These are phyloP conservation scores for Adineta ricciae DNA, from an alignment of 2,888 invertebrate genomes.

Conservation along the genomic window DNA sequence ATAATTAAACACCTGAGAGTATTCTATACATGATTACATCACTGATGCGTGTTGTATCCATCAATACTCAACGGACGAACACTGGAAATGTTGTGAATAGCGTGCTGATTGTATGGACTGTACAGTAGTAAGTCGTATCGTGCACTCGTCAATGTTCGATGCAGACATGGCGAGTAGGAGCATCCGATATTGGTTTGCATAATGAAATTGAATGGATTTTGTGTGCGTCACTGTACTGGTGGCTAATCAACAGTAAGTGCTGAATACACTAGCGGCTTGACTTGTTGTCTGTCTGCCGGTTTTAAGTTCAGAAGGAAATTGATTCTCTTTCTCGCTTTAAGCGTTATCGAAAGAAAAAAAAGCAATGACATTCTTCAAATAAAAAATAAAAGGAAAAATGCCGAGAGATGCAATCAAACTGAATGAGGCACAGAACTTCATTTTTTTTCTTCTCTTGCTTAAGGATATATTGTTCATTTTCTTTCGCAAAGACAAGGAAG, in stretches of 20 bases:
- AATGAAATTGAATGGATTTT: background rate
- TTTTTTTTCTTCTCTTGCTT: background rate
- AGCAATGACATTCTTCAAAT: background rate
- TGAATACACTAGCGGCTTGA: background rate
- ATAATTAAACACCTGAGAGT: background rate
- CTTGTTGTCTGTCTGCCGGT: background rate
- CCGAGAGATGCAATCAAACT: background rate
- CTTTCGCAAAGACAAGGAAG: background rate
- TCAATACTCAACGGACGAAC: background rate
- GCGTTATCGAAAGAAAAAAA: background rate
- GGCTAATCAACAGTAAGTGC: background rate
- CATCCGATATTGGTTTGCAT: background rate
- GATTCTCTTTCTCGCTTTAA: background rate
- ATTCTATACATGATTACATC: background rate
- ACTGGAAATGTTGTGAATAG: background rate
- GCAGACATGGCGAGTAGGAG: background rate
- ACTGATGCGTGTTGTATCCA: background rate
- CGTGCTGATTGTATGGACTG: background rate
- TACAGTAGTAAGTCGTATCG: background rate
- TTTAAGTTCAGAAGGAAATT: background rate
- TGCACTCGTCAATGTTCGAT: background rate
- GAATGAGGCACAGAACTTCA: background rate
- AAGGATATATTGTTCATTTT: background rate
- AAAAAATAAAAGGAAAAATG: background rate
- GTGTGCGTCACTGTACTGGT: background rate